Conservation (phyloP, 1,140 invertebrate species). For the Calephelis nemesis region DNA sequence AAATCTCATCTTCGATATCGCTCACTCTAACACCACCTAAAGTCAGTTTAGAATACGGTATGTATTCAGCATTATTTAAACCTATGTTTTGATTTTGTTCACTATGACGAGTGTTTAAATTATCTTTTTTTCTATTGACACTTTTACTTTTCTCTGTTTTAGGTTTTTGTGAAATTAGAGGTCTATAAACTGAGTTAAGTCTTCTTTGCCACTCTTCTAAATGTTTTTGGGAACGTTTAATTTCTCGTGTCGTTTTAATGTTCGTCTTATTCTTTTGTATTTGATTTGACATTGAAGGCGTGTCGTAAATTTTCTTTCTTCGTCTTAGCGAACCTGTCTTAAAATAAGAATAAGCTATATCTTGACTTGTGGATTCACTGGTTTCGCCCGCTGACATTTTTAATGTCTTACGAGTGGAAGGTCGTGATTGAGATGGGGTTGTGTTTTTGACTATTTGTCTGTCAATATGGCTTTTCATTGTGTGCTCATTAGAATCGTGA, state of each 20-base stretch:
- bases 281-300: slow-evolving; percentile 11
- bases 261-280: neutral
- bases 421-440: slow-evolving; percentile 14
- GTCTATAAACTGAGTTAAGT: slow-evolving; percentile 56
- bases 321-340: slow-evolving; percentile 12
- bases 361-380: slow-evolving; percentile 52
- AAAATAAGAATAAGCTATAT: slow-evolving; percentile 35
- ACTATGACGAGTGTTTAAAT: slow-evolving; percentile 28
- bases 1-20: slow-evolving; percentile 67
- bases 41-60: slow-evolving; percentile 74
- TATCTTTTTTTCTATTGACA: slow-evolving; percentile 25
- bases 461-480: neutral
- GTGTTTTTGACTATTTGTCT: slow-evolving; percentile 9
- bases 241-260: slow-evolving; percentile 14
- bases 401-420: slow-evolving; percentile 46
- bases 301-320: neutral
- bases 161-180: slow-evolving; percentile 33
- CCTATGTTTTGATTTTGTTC: slow-evolving; percentile 25
- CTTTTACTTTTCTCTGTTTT: slow-evolving; percentile 31
- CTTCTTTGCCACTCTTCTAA: slow-evolving; percentile 62
- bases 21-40: slow-evolving; percentile 66
- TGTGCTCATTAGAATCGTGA: slow-evolving; percentile 37
- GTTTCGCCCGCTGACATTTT: slow-evolving; percentile 61
- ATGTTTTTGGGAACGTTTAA: slow-evolving; percentile 28
- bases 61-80: slow-evolving; percentile 65